Base-by-base conservation (phyloP, 2,888 invertebrate species). In the Andrena trimmerana region DNA sequence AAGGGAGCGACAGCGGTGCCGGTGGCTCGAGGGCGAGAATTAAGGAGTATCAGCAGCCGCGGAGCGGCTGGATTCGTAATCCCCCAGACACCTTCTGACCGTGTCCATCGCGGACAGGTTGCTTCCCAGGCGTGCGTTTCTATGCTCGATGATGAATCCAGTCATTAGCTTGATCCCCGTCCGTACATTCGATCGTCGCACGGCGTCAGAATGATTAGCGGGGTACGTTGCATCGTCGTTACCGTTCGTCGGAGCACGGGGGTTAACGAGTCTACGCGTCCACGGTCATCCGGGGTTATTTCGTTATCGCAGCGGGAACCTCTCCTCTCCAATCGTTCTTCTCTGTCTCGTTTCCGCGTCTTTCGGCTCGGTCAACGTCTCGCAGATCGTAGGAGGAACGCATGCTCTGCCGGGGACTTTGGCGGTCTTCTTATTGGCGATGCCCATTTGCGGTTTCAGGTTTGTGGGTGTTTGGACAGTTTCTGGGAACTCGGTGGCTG, bases 231-330 rank as follows among this genome's bases (percentile, higher is more conserved):
- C 76, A 63, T n/a, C 68, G 81, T 70, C 89, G 86, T 89, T 90
- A 89, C 83, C 81, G 84, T 82, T 85, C 86, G 86, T 8, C 78
- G 79, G 89, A 87, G 84, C 79, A 81, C 83, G 65, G 74, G 86
- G 90, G 90, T 89, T 87, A 88, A 89, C 87, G 90, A 89, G 89
- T 90, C 84, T 88, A 84, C 83, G 85, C 84, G 84, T 84, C 88
- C 78, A 81, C 86, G 85, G 87, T 85, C 90, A 87, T 87, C 57
- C 85, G 72, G 86, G 87, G 88, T 89, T 90, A 89, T 88, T 90
- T 89, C 81, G 87, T 83, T 89, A 86, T 88, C 90, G 80, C 90
- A 87, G 86, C 90, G 80, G 86, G 87, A 86, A 83, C 84, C 69
- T 60, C 71, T 48, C 8, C 62, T 74, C 42, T 62, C 42, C 60